Evolutionary conservation across 2,113 vertebrate species (phyloP).

Genomic region (Alligator mississippiensis): DNA sequence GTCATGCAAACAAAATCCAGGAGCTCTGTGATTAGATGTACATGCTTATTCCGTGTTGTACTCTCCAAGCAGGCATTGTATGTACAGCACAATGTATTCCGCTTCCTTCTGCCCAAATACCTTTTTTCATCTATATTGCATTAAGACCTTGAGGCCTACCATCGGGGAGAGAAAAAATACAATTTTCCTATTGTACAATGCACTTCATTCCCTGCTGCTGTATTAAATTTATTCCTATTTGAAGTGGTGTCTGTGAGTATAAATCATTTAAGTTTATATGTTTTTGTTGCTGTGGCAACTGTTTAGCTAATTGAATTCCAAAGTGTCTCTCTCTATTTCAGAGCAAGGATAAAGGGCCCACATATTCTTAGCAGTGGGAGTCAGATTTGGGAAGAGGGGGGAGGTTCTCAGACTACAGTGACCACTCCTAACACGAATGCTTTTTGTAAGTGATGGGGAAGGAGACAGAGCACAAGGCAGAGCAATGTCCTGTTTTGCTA

Average conservation of each 20-base stretch:
- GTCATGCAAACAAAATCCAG: constrained; percentile 32
- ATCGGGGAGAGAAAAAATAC: constrained; percentile 62
- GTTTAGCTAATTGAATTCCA: constrained; percentile 82
- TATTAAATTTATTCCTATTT: constrained; percentile 83
- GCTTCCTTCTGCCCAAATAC: constrained; percentile 43
- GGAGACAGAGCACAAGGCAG: neutral
- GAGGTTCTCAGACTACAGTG: neutral
- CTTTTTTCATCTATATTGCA: constrained; percentile 67
- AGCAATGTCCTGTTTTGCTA: neutral
- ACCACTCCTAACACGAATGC: neutral
- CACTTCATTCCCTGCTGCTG: constrained; percentile 78
- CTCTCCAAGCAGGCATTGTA: constrained; percentile 46
- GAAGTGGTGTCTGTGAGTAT: constrained; percentile 75
- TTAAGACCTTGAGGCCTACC: constrained; percentile 66
- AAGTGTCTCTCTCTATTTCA: constrained; percentile 76
- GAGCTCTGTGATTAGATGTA: constrained; percentile 60
- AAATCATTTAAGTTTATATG: constrained; percentile 82
- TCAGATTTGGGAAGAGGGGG: neutral
- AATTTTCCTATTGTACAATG: constrained; percentile 77
- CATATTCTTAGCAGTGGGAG: constrained; percentile 35
- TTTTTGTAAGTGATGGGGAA: neutral
- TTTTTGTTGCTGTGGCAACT: constrained; percentile 81
- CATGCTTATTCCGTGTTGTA: constrained; percentile 42
- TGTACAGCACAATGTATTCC: constrained; percentile 30
- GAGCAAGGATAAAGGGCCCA: constrained; percentile 72